Conservation (phyloP, 2,797 vertebrate genomes). For the Brotula barbata region DNA sequence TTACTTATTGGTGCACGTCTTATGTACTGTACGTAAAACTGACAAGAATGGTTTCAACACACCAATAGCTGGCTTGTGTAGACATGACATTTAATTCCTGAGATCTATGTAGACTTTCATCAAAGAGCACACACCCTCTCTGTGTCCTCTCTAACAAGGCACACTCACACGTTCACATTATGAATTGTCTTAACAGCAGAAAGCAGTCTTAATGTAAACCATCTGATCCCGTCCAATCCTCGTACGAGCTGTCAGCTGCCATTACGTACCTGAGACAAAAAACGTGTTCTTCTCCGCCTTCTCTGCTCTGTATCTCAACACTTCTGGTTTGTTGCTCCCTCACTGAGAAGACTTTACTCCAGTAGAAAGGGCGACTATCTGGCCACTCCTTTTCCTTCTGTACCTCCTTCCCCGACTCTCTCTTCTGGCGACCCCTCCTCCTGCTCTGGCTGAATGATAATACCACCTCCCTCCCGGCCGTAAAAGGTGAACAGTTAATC, state of each 20-base stretch:
- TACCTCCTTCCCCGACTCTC: slow-evolving; percentile 61
- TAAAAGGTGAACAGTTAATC: slow-evolving; percentile 84
- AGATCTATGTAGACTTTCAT: slow-evolving; percentile 5
- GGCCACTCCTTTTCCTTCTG: slow-evolving; percentile 82
- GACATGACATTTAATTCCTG: slow-evolving; percentile 1
- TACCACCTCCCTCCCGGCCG: slow-evolving; percentile 74
- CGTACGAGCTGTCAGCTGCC: slow-evolving; percentile 29
- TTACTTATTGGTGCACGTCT: too few relatives aligned
- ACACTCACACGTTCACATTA: slow-evolving; percentile 48
- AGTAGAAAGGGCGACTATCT: slow-evolving; percentile 71
- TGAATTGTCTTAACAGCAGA: slow-evolving; percentile 52
- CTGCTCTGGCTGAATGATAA: slow-evolving; percentile 74
- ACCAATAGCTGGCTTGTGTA: too few relatives aligned
- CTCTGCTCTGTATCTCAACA: slow-evolving; percentile 51
- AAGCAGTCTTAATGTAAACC: slow-evolving; percentile 39
- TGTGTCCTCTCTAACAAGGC: slow-evolving; percentile 32
- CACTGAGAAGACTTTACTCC: slow-evolving; percentile 71
- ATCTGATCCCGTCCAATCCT: slow-evolving; percentile 37
- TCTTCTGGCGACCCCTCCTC: slow-evolving; percentile 63
- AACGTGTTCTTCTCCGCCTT: slow-evolving; percentile 47
- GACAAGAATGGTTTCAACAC: too few relatives aligned
- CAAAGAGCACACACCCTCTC: slow-evolving; percentile 34
- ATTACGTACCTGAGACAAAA: slow-evolving; percentile 64
- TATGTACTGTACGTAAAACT: too few relatives aligned
- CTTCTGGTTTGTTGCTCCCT: slow-evolving; percentile 53